Conservation (phyloP, 2,888 invertebrate genomes). For the Patella caerulea region DNA sequence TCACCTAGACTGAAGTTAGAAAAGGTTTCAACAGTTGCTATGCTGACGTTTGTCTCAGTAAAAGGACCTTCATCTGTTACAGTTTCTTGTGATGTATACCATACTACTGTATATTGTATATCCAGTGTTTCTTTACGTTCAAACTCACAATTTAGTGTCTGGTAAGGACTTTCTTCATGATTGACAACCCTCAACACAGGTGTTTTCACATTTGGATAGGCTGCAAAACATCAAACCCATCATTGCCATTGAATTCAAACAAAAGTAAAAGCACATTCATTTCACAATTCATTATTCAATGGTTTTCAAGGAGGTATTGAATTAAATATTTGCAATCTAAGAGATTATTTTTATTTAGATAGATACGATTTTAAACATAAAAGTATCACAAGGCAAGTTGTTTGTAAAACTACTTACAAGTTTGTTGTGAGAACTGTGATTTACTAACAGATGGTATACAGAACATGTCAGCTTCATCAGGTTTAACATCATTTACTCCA, state of each 20-base stretch:
- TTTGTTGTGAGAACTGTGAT: conserved; percentile 38
- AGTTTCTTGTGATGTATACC: conserved; percentile 19
- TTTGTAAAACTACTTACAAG: conserved; percentile 20
- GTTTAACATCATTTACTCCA: conserved; percentile 31
- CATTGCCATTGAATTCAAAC: background rate
- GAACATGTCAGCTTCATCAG: conserved; percentile 26
- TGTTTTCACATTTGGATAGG: conserved; percentile 29
- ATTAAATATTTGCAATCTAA: too few relatives aligned
- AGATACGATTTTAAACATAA: too few relatives aligned
- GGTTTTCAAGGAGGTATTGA: background rate
- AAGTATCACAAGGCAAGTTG: too few relatives aligned
- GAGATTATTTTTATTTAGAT: too few relatives aligned
- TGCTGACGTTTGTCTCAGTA: conserved; percentile 14
- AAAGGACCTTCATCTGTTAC: conserved; percentile 20
- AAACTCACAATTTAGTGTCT: conserved; percentile 29
- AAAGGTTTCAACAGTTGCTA: conserved; percentile 6
- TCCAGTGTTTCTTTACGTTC: background rate
- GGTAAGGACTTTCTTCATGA: conserved; percentile 31
- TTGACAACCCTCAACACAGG: conserved; percentile 30
- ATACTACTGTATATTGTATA: conserved; percentile 24
- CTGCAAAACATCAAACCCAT: conserved; percentile 19
- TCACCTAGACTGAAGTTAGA: conserved; percentile 19
- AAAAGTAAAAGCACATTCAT: background rate
- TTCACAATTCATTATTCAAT: background rate
- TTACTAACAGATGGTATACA: conserved; percentile 44